Evolutionary conservation across 1,140 invertebrate genomes (phyloP), one percentile per base, ranked within the genome.

Genomic region (Dufourea novaeangliae): DNA sequence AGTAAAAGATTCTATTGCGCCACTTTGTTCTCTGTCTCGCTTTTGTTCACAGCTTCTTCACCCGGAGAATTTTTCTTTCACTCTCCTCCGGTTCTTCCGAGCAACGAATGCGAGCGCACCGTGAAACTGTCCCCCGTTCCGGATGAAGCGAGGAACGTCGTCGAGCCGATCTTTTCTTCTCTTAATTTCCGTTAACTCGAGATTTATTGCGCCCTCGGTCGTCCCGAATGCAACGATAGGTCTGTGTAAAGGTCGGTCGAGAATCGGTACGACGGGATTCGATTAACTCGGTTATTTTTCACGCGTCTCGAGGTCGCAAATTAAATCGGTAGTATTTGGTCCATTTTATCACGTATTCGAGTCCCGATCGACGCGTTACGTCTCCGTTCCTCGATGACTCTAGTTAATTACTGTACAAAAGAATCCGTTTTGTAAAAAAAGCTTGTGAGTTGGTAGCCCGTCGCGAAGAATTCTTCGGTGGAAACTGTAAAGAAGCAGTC

Each of bases 251-350:
- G 25, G n/a, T 37, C 25, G 41, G 10, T 25, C 29, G 57, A n/a
- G 34, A 32, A 54, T 37, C 46, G 32, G 29, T 62, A 50, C 61
- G 59, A 29, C 20, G 10, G 27, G 52, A 75, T 68, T 68, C 66
- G 29, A 56, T 75, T 67, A 67, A 73, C 44, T 39, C 59, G 37
- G 20, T 12, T 20, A 22, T 29, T 29, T 56, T 29, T 56, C 25
- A 14, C 22, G 12, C 25, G 17, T 22, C 34, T 20, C 17, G 41
- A 20, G 14, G 46, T 8, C 20, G n/a, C 32, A 37, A 11, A 10
- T 20, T 34, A 4, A 32, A 7, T 34, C 20, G 29, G 41, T 22
- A 2, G 17, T 44, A 37, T 14, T 44, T 32, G 27, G 59, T 59
- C 44, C 11, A 25, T 12, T 56, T 56, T 29, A 56, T 56, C n/a